These are phyloP conservation scores for Cistogaster globosa DNA, from an alignment of 2,888 invertebrate genomes.

Conservation along the genomic window DNA sequence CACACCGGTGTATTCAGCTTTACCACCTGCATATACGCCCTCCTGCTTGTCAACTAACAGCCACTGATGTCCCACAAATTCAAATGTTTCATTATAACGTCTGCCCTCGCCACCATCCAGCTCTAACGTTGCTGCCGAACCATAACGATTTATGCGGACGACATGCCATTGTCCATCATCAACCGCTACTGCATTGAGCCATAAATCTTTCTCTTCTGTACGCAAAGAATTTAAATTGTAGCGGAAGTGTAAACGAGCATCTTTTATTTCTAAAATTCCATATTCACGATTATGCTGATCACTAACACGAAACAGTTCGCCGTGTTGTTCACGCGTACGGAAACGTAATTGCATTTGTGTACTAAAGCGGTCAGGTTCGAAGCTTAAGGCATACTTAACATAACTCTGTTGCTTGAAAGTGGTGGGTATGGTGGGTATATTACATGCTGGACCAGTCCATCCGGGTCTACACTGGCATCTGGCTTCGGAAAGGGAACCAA, in stretches of 20 bases:
- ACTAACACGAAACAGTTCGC: constrained; percentile 96
- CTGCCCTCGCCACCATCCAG: constrained; percentile 97
- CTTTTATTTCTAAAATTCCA: constrained; percentile 95
- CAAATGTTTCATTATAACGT: constrained; percentile 95
- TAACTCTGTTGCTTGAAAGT: constrained; percentile 97
- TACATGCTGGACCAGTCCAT: constrained; percentile 95
- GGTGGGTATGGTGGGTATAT: constrained; percentile 92
- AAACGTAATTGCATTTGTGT: constrained; percentile 97
- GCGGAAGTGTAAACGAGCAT: constrained; percentile 93
- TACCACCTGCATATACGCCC: constrained; percentile 97
- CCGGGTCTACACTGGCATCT: constrained; percentile 97
- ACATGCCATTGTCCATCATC: constrained; percentile 99
- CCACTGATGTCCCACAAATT: constrained; percentile 95
- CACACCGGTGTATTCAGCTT: constrained; percentile 97
- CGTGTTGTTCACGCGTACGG: constrained; percentile 95
- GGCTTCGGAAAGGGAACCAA: constrained; percentile 94
- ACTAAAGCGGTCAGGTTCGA: constrained; percentile 95
- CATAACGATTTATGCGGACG: constrained; percentile 94
- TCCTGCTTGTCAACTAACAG: constrained; percentile 96
- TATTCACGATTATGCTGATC: constrained; percentile 97
- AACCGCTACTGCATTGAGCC: constrained; percentile 94
- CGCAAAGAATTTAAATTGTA: constrained; percentile 96
- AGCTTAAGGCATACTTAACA: constrained; percentile 97
- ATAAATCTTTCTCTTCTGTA: constrained; percentile 95
- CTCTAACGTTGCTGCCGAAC: constrained; percentile 95